Evolutionary conservation across 2,113 vertebrate genomes (phyloP).

Genomic region (Heterotis niloticus): DNA sequence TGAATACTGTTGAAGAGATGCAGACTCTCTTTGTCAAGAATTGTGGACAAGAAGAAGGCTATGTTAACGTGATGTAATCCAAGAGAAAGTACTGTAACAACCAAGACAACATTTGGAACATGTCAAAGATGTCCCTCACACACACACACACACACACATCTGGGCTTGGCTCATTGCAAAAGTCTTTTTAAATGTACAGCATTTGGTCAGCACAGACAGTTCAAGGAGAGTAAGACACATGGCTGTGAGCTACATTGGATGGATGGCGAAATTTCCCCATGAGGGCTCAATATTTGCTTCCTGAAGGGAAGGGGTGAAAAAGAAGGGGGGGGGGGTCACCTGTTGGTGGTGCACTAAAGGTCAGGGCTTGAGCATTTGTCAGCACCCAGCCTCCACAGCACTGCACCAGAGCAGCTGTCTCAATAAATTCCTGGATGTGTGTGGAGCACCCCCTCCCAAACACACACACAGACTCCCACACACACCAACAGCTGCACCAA

Average conservation of each 20-base stretch:
- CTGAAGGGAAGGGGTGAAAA: neutral
- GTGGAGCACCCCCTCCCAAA: conserved; percentile 55
- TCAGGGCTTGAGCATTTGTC: conserved; percentile 56
- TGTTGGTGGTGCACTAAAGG: conserved; percentile 43
- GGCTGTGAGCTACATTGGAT: neutral
- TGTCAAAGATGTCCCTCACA: neutral
- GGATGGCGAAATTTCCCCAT: neutral
- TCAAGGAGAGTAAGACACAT: neutral
- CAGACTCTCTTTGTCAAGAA: neutral
- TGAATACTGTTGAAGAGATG: neutral
- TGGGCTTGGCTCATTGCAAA: neutral
- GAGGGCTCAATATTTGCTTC: conserved; percentile 18
- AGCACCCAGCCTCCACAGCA: conserved; percentile 53
- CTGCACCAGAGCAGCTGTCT: conserved; percentile 65
- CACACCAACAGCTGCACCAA: conserved; percentile 58
- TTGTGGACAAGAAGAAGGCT: too few relatives aligned
- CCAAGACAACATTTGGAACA: neutral
- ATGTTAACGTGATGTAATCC: neutral
- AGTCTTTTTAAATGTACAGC: neutral
- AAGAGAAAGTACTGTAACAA: neutral
- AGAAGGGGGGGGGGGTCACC: conserved; percentile 42
- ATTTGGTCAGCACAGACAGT: neutral
- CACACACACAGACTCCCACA: conserved; percentile 19
- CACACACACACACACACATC: too few relatives aligned
- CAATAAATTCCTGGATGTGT: conserved; percentile 57